Base-by-base conservation (phyloP, 2,888 invertebrate genomes). In the Shargacucullia verbasci region DNA sequence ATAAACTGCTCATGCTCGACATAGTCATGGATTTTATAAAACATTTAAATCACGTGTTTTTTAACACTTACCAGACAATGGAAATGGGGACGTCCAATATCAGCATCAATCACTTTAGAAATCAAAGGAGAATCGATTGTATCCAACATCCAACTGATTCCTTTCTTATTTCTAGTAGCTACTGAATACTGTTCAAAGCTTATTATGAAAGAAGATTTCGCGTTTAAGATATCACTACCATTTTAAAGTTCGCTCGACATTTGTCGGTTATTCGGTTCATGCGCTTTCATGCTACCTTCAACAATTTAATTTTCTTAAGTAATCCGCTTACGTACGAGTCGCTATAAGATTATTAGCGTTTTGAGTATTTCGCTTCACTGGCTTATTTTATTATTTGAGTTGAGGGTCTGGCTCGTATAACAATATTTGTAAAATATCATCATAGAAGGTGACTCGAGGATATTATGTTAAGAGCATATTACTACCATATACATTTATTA, bases 271-370 rank as follows among this genome's bases (percentile, higher is more conserved):
- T 50, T 49, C 10, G 7, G 34, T 35, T 13, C 9, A 57, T 49
- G 27, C 13, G n/a, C 35, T 40, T 46, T 39, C 57, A 31, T 56
- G 12, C 35, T 14, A 31, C 39, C 41, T 47, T 37, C 44, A 63
- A 59, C 47, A 66, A 70, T 73, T 76, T 72, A 61, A 75, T 75
- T 67, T 70, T 56, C 64, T 48, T 46, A 56, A 53, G 55, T 67
- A 68, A 74, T 74, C 65, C 71, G 60, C 49, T 71, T 66, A 68
- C 25, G 12, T 4, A 39, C 12, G n/a, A n/a, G 44, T 9, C n/a
- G 12, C 14, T 44, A 27, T 33, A 15, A 33, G 31, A 33, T 29
- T 50, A 50, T 41, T 33, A 39, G 20, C 27, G 35, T 66, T 71
- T 45, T 34, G 25, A 27, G 33, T 41, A 33, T 37, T 41, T 35